Conservation (phyloP, 2,113 vertebrate genomes). For the Sterrhoptilus dennistouni region DNA sequence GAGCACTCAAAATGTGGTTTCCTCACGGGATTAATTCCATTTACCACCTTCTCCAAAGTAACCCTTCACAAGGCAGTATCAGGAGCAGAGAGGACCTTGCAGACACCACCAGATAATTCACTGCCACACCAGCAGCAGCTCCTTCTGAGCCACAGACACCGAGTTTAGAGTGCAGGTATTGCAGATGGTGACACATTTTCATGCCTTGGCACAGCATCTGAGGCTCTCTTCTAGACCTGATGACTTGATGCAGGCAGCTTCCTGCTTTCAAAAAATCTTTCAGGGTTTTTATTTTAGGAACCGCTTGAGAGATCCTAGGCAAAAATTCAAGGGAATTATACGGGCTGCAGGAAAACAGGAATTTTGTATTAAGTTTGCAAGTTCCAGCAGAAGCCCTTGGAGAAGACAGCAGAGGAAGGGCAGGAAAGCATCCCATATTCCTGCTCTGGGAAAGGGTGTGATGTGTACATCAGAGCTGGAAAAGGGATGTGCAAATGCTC, state of each 20-base stretch:
- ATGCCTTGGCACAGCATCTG: neutral
- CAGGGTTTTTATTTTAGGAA: neutral
- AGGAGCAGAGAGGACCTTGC: neutral
- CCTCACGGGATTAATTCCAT: conserved; percentile 25
- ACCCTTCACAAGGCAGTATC: neutral
- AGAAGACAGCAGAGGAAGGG: neutral
- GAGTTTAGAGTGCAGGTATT: neutral
- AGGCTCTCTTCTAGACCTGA: neutral
- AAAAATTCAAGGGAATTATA: neutral
- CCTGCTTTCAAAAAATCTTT: neutral
- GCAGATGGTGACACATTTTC: neutral
- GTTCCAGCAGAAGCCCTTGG: neutral
- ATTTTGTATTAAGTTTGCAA: neutral
- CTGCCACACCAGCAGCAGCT: neutral
- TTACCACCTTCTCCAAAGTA: neutral
- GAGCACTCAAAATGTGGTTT: conserved; percentile 37
- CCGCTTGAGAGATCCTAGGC: neutral
- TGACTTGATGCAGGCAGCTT: neutral
- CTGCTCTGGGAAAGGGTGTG: neutral
- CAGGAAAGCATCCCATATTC: neutral
- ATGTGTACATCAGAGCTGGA: neutral
- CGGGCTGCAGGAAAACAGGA: neutral
- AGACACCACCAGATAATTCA: neutral
- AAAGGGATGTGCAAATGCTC: neutral
- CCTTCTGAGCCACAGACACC: neutral